These are phyloP conservation scores for Phaonia tiefii DNA, from an alignment of 2,888 invertebrate species.

Conservation along the genomic window DNA sequence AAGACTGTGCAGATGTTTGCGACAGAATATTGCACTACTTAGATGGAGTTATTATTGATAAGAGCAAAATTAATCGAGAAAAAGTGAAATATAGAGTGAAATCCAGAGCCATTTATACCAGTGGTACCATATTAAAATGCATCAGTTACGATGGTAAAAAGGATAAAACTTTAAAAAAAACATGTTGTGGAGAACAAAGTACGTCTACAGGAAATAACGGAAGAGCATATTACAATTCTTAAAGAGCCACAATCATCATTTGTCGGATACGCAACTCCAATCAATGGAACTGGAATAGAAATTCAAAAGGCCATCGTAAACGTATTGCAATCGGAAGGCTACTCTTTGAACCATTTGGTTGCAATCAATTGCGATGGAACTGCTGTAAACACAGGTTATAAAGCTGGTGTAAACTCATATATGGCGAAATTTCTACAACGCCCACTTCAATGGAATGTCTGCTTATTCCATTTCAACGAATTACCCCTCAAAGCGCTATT, in stretches of 20 bases:
- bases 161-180: no score
- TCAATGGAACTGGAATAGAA: no score
- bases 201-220: no score
- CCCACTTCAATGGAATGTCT: constrained; percentile 45
- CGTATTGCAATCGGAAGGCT: no score
- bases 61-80: constrained; percentile 24
- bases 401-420: constrained; percentile 15
- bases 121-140: constrained; percentile 25
- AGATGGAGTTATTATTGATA: constrained; percentile 22
- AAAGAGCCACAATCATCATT: constrained; percentile 9
- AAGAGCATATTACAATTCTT: no score
- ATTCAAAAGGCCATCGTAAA: no score
- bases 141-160: no score
- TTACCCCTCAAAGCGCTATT: no score
- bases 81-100: background rate
- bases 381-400: no score
- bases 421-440: background rate
- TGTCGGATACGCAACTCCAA: constrained; percentile 31
- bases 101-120: constrained; percentile 5
- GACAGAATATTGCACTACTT: background rate
- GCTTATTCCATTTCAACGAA: constrained; percentile 57
- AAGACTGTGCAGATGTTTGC: background rate
- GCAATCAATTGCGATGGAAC: no score
- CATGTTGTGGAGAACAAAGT: no score
- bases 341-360: no score